A percentile compares a stretch with the other conserved stretches of the same genome.
phyloP scores from a whole-genome alignment of 2,797 vertebrate genomes.

The Gouania willdenowi region DNA sequence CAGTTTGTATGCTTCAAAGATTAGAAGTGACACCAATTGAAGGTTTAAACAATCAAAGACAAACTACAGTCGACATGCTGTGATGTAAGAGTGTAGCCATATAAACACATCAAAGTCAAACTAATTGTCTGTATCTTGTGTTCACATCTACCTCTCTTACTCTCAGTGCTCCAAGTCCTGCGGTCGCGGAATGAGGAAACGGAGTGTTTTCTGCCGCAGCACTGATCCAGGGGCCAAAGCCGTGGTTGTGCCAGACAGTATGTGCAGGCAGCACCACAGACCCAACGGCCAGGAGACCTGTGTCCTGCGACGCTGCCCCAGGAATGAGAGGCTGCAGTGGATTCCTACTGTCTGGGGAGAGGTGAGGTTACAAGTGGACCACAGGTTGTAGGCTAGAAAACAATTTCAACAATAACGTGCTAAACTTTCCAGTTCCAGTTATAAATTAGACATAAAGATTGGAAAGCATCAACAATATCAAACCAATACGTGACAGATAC shows the following conservation, averaged over 20 bases:
- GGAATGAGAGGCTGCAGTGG: slow-evolving; percentile 89
- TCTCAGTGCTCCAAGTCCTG: slow-evolving; percentile 93
- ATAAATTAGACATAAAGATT: no score
- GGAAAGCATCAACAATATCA: no score
- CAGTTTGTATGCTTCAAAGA: slow-evolving; percentile 11
- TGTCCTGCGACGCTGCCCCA: slow-evolving; percentile 88
- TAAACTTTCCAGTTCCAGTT: no score
- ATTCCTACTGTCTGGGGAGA: slow-evolving; percentile 86
- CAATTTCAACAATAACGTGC: no score
- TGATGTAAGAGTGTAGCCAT: not conserved
- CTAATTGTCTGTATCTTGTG: no score
- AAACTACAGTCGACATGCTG: not conserved
- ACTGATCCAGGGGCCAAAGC: slow-evolving; percentile 60
- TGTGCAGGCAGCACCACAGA: slow-evolving; percentile 76
- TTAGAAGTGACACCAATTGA: slow-evolving; percentile 15
- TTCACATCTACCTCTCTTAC: not conserved
- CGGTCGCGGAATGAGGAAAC: slow-evolving; percentile 86
- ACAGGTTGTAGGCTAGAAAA: no score
- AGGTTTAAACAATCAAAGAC: slow-evolving; percentile 33
- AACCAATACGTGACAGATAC: no score
- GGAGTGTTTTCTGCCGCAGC: slow-evolving; percentile 84
- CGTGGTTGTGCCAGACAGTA: slow-evolving; percentile 78
- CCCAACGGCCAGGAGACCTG: slow-evolving; percentile 88
- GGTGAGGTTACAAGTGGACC: no score
- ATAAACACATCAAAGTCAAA: slow-evolving; percentile 1